phyloP scores from a whole-genome alignment of 1,140 invertebrate genomes.

The Aphaenogaster rudis region DNA sequence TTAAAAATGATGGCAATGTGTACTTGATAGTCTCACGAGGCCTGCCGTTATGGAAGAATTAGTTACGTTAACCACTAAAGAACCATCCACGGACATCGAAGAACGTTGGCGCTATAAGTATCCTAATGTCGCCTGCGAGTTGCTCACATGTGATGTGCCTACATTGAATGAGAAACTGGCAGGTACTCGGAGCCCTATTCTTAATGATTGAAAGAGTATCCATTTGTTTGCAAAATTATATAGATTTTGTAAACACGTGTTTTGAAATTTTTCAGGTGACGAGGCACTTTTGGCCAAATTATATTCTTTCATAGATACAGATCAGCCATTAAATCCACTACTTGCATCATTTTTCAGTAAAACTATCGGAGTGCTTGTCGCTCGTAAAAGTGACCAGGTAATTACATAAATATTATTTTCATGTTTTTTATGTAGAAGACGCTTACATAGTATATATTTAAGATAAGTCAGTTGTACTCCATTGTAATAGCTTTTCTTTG shows the following conservation, averaged over 20 bases:
- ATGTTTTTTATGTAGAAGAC: background rate
- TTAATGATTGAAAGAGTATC: background rate
- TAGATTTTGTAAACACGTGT: background rate
- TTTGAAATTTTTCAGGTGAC: constrained; percentile 87
- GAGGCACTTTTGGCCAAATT: constrained; percentile 93
- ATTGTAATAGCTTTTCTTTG: background rate
- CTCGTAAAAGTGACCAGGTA: constrained; percentile 92
- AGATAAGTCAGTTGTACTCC: constrained; percentile 17
- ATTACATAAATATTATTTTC: constrained; percentile 69
- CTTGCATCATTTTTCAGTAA: constrained; percentile 98
- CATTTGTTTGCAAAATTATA: background rate
- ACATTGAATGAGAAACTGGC: constrained; percentile 95
- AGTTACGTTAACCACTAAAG: constrained; percentile 94
- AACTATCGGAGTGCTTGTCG: constrained; percentile 95
- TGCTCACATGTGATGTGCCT: constrained; percentile 96
- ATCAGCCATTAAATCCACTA: constrained; percentile 96
- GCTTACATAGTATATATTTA: constrained; percentile 34
- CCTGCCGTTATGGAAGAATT: constrained; percentile 95
- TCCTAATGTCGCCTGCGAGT: constrained; percentile 97
- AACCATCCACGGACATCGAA: constrained; percentile 93
- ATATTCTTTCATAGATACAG: constrained; percentile 95
- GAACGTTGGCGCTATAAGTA: constrained; percentile 95
- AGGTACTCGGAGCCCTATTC: constrained; percentile 71
- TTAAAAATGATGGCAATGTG: constrained; percentile 51
- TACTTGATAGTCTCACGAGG: constrained; percentile 92